These are phyloP conservation scores for Lamellibrachia columna DNA, from an alignment of 2,888 invertebrate species.

Conservation along the genomic window DNA sequence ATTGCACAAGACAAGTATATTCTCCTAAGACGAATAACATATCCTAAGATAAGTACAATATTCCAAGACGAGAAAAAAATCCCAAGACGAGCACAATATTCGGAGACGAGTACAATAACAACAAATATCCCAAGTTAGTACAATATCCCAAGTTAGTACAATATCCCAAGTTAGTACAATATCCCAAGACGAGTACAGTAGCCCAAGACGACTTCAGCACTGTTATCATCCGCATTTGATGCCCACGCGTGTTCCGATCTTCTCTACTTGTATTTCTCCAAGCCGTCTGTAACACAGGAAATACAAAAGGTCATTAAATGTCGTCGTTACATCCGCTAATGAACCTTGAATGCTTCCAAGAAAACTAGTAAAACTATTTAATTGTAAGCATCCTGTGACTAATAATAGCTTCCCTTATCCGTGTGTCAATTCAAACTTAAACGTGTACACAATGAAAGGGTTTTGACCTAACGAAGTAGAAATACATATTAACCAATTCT, in stretches of 20 bases:
- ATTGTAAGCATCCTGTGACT: no score
- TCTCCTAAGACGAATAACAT: background rate
- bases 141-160: no score
- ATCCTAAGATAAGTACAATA: background rate
- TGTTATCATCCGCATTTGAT: background rate
- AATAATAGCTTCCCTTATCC: no score
- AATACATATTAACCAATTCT: no score
- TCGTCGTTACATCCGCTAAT: no score
- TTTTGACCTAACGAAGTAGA: no score
- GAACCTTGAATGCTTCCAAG: background rate
- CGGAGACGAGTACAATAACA: no score
- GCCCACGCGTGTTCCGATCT: background rate
- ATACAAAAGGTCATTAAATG: no score
- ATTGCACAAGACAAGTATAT: background rate
- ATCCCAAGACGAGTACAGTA: background rate
- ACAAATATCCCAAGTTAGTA: no score
- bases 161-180: no score
- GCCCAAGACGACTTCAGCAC: background rate
- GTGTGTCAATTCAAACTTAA: no score
- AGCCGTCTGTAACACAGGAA: background rate
- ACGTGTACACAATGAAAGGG: no score
- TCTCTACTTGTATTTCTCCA: background rate
- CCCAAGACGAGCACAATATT: background rate
- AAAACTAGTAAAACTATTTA: background rate
- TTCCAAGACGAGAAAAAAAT: background rate